Evolutionary conservation across 2,113 vertebrate genomes (phyloP), one percentile per base, ranked within the genome.

Genomic region (Microcebus griseorufus): DNA sequence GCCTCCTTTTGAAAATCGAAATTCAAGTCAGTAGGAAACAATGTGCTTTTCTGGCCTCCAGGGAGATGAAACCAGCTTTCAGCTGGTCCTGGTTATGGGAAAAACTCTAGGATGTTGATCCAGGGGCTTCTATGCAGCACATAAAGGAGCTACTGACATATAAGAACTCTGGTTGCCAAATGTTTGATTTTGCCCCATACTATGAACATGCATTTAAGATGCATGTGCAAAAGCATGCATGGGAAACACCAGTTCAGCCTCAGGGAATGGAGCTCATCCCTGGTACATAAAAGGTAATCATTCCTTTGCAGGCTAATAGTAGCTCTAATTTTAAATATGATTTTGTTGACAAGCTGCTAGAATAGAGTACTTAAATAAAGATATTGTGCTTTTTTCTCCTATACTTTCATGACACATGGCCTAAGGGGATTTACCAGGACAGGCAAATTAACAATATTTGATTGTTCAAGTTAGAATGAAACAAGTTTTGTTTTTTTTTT

Each of bases 391-490:
- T 75, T 42, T 58, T 45, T 93, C 48, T 12, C 23, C 60, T 80
- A 39, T 0, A 13, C 18, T 45, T 92, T 92, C 39, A 69, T 48
- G 14, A 81, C 64, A 37, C 32, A n/a, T 42, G 48, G 39, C 22
- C 39, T 64, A 37, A 65, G 32, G 14, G 20, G 37, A 79, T 51
- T 88, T 83, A 64, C 1, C 51, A 67, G 14, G 9, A 48, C 16
- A 89, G 45, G 45, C 32, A 83, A 82, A 90, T 94, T 62, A 87
- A n/a, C n/a, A 73, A 75, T 62, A 51, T 70, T 48, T 88, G 29
- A 67, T 65, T 62, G 42, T 48, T 86, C 67, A 80, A 48, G 42
- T 80, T 79, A 83, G 72, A 93, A 78, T 81, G 65, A 92, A 95
- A 48, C 70, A 69, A 45, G 29, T 64, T 70, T 53, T n/a, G n/a